Base-by-base conservation (phyloP, 2,113 vertebrate species). In the Hirundichthys speculiger region DNA sequence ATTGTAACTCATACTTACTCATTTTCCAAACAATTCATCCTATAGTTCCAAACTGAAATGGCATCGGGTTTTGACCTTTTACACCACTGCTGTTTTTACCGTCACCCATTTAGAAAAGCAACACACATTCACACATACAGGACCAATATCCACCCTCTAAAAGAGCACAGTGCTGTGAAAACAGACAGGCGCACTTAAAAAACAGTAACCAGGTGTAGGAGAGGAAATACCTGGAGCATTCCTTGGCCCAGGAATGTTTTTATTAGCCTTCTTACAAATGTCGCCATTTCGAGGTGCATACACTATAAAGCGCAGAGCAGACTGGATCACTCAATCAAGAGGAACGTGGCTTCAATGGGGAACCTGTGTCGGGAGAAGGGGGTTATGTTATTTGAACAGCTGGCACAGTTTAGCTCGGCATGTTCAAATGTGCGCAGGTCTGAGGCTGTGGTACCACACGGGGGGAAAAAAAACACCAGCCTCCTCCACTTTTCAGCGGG, bases 381-480 rank as follows among this genome's bases (percentile, higher is more conserved):
- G 63, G 11, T 77, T 57, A 27, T 80, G 81, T 84, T 90, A 88
- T 95, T 95, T 93, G 65, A 86, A 92, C 95, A 95, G 96, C 95
- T 95, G 95, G 92, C 89, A 91, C 81, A 86, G 4, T 88, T 95
- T 92, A 93, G 90, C 67, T 86, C 83, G 65, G 92, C 87, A 47
- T 83, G 80, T 92, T 88, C 48, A 79, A 87, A 42, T 60, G 79
- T 69, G 81, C 52, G 84, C 87, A 14, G 88, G 91, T 70, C 83
- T 93, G 91, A 61, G 86, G 92, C 89, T 82, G 84, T 59, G 58
- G 71, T 82, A 84, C 73, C 79, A 82, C 77, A 83, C 80, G 4
- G 24, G 83, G 86, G 70, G 16, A 92, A 76, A 93, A 91, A 85
- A 84, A 85, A 84, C 85, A 62, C 80, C 83, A 78, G 65, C 84